Base-by-base conservation (phyloP, 1,140 invertebrate species). In the Battus philenor region DNA sequence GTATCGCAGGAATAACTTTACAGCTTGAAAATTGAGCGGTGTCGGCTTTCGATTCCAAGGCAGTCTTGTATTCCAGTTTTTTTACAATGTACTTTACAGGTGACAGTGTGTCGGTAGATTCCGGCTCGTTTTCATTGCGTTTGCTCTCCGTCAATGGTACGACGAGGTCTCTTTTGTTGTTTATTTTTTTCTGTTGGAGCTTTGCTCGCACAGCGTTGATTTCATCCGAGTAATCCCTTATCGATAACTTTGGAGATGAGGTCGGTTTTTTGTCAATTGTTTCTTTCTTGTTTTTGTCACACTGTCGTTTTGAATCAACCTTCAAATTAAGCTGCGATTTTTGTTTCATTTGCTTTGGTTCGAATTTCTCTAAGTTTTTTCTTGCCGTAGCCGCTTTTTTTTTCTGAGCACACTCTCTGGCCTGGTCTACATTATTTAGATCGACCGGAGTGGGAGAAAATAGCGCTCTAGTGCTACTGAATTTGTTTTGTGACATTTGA, bases 371-470 rank as follows among this genome's bases (percentile, higher is more conserved):
- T 43, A 46, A 53, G 31, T 29, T 65, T 75, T 76, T 83, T 61
- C 67, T 62, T 41, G 58, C 52, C 33, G 59, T 60, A 50, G 59
- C 69, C 30, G 50, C 48, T 60, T 82, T 86, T 54, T 82, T 86
- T 76, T 80, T 86, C 73, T 78, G 80, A 81, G 75, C 77, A 81
- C 86, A 85, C 70, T 86, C 86, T 80, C 81, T 84, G 61, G 75
- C 68, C 69, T 85, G 86, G 67, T 87, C 86, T 86, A 86, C 62
- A 58, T 72, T 76, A 55, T 56, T 70, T 81, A 87, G 86, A 87
- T 86, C 83, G 76, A 82, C 78, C 69, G 84, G 86, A 87, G 86
- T 86, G 81, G 86, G 80, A 71, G 83, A 85, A 80, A 86, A 86
- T 41, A 86, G 68, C 59, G 86, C 83, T 60, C 81, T 71, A 6